Percentiles rank a stretch among this genome's conserved stretches.
phyloP scores from a whole-genome alignment of 2,113 vertebrate species.

The Syngnathoides biaculeatus region DNA sequence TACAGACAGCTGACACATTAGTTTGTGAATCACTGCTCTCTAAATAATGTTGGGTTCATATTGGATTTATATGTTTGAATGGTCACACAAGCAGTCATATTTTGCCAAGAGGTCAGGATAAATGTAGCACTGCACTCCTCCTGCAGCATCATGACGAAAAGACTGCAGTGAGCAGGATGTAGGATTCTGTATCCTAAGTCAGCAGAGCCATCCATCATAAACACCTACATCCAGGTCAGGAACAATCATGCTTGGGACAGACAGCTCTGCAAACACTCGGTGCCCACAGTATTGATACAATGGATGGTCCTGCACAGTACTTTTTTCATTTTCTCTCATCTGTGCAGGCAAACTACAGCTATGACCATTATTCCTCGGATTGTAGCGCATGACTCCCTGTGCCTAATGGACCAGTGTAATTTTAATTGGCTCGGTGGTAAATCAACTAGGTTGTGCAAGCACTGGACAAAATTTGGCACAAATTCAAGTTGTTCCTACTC shows the following conservation, averaged over 20 bases:
- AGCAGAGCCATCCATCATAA: slow-evolving; percentile 41
- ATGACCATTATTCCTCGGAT: slow-evolving; percentile 23
- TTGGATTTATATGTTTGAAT: slow-evolving; percentile 17
- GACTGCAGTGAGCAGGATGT: slow-evolving; percentile 27
- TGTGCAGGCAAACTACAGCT: slow-evolving; percentile 23
- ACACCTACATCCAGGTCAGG: slow-evolving; percentile 46
- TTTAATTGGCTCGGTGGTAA: slow-evolving; percentile 53
- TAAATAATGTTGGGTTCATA: not conserved
- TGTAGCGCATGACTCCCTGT: slow-evolving; percentile 38
- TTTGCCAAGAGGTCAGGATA: slow-evolving; percentile 16
- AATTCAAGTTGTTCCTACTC: slow-evolving; percentile 4
- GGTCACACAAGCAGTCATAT: slow-evolving; percentile 31
- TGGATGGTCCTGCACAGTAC: slow-evolving; percentile 3
- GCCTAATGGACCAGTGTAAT: slow-evolving; percentile 42
- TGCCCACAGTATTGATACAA: slow-evolving; percentile 1
- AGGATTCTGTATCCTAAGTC: slow-evolving; percentile 34
- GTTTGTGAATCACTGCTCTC: not conserved
- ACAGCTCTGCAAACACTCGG: slow-evolving; percentile 10
- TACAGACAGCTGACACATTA: too few species aligned
- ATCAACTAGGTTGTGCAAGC: slow-evolving; percentile 44
- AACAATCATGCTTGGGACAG: slow-evolving; percentile 15
- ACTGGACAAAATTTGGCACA: slow-evolving; percentile 26
- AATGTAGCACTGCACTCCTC: slow-evolving; percentile 5
- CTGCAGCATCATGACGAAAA: slow-evolving; percentile 41
- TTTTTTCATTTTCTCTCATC: not conserved